Conservation (phyloP, 1,140 invertebrate species). For the Musca vetustissima region DNA sequence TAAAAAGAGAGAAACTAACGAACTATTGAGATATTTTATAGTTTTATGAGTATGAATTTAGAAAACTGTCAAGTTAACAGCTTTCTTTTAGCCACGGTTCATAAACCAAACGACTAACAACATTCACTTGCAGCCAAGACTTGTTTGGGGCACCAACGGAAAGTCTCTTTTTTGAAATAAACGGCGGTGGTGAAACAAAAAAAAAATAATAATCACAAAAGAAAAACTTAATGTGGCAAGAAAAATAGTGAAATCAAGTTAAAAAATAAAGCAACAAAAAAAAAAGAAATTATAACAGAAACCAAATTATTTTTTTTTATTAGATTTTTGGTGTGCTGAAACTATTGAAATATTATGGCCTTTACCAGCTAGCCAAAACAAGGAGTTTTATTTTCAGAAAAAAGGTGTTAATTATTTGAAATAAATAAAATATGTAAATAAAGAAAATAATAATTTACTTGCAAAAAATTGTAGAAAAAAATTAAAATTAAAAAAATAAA, state of each 20-base stretch:
- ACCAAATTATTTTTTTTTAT: not conserved
- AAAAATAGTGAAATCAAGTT: not conserved
- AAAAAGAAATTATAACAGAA: slow-evolving; percentile 1
- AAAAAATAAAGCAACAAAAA: slow-evolving; percentile 2
- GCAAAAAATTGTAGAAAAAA: too few relatives aligned
- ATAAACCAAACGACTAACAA: slow-evolving; percentile 9
- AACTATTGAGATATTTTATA: too few relatives aligned
- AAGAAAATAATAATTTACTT: too few relatives aligned
- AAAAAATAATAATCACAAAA: not conserved
- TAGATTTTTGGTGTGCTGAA: too few relatives aligned
- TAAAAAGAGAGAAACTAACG: too few relatives aligned
- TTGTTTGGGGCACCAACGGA: slow-evolving; percentile 10
- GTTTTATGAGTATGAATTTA: slow-evolving; percentile 4
- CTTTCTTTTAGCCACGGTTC: slow-evolving; percentile 18
- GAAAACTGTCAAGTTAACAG: slow-evolving; percentile 23
- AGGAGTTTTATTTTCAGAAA: too few relatives aligned
- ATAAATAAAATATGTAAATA: too few relatives aligned
- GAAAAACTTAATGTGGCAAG: slow-evolving; percentile 3
- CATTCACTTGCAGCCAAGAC: slow-evolving; percentile 20
- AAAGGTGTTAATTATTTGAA: too few relatives aligned
- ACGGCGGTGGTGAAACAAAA: not conserved
- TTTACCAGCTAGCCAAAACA: not conserved
- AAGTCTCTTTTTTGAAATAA: not conserved
- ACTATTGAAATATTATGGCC: not conserved
- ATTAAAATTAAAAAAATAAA: too few relatives aligned